Conservation (phyloP, 1,140 invertebrate species). For the Drosophila kohkoa region DNA sequence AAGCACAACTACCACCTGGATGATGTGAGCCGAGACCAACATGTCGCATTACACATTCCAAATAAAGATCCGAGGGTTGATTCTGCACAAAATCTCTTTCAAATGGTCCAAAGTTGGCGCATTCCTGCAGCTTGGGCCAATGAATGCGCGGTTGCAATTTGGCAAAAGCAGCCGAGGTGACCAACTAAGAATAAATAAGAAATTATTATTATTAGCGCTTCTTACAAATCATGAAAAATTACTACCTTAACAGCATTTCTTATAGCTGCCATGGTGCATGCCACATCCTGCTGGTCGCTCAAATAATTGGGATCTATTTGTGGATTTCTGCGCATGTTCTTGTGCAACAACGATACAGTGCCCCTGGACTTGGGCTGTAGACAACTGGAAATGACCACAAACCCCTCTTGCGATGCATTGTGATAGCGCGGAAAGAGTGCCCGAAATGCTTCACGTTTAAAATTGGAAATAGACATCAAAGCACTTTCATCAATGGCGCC, state of each 20-base stretch:
- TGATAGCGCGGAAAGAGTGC: constrained; percentile 88
- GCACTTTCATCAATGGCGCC: constrained; percentile 88
- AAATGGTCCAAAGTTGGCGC: constrained; percentile 84
- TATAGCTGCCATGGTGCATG: constrained; percentile 88
- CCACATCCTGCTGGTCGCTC: constrained; percentile 86
- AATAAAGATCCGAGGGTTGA: constrained; percentile 86
- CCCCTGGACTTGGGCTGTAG: constrained; percentile 89
- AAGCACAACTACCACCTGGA: constrained; percentile 88
- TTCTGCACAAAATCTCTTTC: constrained; percentile 68
- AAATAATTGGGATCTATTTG: constrained; percentile 92
- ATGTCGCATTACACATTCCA: constrained; percentile 89
- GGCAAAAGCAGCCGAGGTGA: constrained; percentile 87
- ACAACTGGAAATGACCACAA: constrained; percentile 88
- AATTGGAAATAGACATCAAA: constrained; percentile 89
- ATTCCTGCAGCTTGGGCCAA: constrained; percentile 88
- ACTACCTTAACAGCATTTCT: constrained; percentile 86
- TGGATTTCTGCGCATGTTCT: constrained; percentile 87
- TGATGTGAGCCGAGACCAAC: constrained; percentile 89
- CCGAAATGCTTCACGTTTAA: constrained; percentile 87
- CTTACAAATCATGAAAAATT: not conserved
- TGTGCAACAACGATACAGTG: constrained; percentile 86
- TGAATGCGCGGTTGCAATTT: constrained; percentile 88
- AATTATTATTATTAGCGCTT: not conserved
- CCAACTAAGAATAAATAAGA: constrained; percentile 30
- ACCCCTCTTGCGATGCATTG: constrained; percentile 88